Evolutionary conservation across 92 coral and sea anemone species (phyloP), one percentile per base, ranked within the genome.

Genomic region (Parazoanthus swiftii): DNA sequence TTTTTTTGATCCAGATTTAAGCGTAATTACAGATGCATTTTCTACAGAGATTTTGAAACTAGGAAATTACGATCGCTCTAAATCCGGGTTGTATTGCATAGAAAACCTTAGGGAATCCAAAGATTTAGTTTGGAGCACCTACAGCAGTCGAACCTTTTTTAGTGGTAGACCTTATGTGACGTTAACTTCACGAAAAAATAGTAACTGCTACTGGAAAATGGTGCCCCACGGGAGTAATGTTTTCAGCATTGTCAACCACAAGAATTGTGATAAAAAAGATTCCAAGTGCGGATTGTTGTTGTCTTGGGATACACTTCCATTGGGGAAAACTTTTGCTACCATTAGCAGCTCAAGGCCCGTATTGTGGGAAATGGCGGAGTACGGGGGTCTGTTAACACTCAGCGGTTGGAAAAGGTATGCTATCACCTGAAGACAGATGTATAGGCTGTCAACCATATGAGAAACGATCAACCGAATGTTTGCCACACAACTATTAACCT

Each of bases 1-100:
- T 7, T 87, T 77, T 75, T 87, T 77, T 87, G 89, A 87, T 66
- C 89, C 89, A 26, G 86, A 50, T 38, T 1, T 35, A 33, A 54
- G 43, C 38, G 51, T 59, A 0, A 42, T 79, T 0, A 87, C 85
- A 2, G 89, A 87, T 59, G 88, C 89, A 25, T 87, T 77, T 42
- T 86, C 86, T 13, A 39, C 29, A 10, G 35, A 15, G 9, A 59
- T 79, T 44, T 37, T 85, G 38, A 68, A 85, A 15, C n/a, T 85
- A 15, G 78, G 78, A 35, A 79, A 39, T 4, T 79, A 77, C 42
- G 76, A 63, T 71, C 89, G 89, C 8, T 23, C 86, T 0, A 5
- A 13, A 20, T 86, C 89, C 14, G 89, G 89, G 25, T 7, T 48
- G 21, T 87, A 79, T 51, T 87, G 89, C 43, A 72, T 87, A 38